phyloP scores from a whole-genome alignment of 2,888 invertebrate genomes.

The Athalia circularis region DNA sequence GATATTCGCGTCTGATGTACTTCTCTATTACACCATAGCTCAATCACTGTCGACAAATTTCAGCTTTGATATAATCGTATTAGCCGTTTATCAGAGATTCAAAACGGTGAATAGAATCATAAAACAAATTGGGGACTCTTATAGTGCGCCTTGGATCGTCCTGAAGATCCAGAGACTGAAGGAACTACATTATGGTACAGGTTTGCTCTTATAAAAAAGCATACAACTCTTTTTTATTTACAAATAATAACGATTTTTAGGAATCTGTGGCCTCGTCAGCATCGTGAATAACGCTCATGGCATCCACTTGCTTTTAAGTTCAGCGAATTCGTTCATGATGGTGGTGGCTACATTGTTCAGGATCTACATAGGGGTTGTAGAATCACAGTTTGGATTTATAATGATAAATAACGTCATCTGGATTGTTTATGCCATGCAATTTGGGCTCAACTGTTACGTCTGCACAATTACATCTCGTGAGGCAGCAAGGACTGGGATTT shows the following conservation, averaged over 20 bases:
- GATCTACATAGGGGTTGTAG: slow-evolving; percentile 66
- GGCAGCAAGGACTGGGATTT: slow-evolving; percentile 58
- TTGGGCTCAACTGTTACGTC: slow-evolving; percentile 59
- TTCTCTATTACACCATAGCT: slow-evolving; percentile 63
- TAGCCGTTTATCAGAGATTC: slow-evolving; percentile 58
- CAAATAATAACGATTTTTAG: slow-evolving; percentile 49
- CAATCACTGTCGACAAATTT: slow-evolving; percentile 62
- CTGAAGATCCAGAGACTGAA: slow-evolving; percentile 59
- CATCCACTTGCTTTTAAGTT: slow-evolving; percentile 60
- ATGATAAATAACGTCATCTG: slow-evolving; percentile 65
- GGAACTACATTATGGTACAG: slow-evolving; percentile 60
- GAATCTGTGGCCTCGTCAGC: slow-evolving; percentile 57
- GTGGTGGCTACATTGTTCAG: slow-evolving; percentile 64
- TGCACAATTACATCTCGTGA: slow-evolving; percentile 59
- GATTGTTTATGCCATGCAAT: slow-evolving; percentile 61
- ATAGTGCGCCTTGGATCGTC: slow-evolving; percentile 54
- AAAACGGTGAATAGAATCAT: slow-evolving; percentile 58
- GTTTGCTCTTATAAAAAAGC: background rate
- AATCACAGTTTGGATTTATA: slow-evolving; percentile 60
- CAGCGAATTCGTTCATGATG: slow-evolving; percentile 65
- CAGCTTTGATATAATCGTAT: slow-evolving; percentile 60
- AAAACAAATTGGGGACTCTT: slow-evolving; percentile 50
- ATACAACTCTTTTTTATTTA: background rate
- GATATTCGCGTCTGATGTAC: slow-evolving; percentile 62
- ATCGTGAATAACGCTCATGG: slow-evolving; percentile 61